A percentile compares a stretch with the other conserved stretches of the same genome.
Evolutionary conservation across 2,113 vertebrate species (phyloP).

Genomic region (Phocoena sinus): DNA sequence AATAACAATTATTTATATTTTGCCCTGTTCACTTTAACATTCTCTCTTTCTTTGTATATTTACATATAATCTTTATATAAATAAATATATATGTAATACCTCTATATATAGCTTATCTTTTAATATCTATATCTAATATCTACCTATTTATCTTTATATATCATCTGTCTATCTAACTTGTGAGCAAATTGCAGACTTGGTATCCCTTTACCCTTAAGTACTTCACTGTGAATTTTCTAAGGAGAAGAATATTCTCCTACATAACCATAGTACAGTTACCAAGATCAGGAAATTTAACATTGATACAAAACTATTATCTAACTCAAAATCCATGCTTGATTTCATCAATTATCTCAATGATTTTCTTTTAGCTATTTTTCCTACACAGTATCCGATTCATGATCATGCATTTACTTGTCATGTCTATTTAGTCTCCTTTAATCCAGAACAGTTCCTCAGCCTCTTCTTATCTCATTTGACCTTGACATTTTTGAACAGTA

Average conservation of each 20-base stretch:
- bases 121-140: not conserved
- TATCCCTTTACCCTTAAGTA: not conserved
- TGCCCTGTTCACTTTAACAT: not conserved
- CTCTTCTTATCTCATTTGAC: too few species aligned
- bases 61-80: not conserved
- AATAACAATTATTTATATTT: not conserved
- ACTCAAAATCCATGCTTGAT: too few species aligned
- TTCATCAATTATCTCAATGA: too few species aligned
- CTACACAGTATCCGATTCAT: too few species aligned
- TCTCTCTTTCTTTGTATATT: not conserved
- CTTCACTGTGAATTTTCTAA: constrained; percentile 6
- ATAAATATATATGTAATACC: not conserved
- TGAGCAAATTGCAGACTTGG: not conserved
- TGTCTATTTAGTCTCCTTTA: too few species aligned
- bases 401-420: too few species aligned
- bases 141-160: not conserved
- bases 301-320: too few species aligned
- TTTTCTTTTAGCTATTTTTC: too few species aligned
- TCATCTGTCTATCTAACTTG: not conserved
- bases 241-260: not conserved
- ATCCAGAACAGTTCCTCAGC: too few species aligned
- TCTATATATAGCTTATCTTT: not conserved
- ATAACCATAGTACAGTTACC: not conserved
- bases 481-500: too few species aligned
- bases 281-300: constrained; percentile 3